Conservation (phyloP, 2,113 vertebrate genomes). For the Megaceryle torquata region DNA sequence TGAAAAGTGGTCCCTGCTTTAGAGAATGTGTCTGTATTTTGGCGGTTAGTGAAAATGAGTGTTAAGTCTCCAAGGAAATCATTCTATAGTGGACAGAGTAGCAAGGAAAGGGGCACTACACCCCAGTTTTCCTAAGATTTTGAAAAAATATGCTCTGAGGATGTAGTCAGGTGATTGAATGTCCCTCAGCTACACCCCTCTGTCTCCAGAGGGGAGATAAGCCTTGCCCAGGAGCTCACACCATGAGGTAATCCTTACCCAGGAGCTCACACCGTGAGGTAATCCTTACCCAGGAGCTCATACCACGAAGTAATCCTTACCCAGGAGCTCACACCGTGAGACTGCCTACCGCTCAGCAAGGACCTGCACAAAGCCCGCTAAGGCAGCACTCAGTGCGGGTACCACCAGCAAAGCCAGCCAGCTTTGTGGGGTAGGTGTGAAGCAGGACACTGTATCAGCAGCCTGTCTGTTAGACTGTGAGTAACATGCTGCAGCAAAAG, state of each 20-base stretch:
- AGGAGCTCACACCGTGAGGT: neutral
- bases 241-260: neutral
- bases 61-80: neutral
- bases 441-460: rapidly evolving
- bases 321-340: neutral
- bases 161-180: rapidly evolving
- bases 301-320: neutral
- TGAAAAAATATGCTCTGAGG: neutral
- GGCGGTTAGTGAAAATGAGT: neutral
- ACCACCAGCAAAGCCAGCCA: rapidly evolving
- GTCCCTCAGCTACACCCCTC: neutral
- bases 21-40: neutral
- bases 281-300: neutral
- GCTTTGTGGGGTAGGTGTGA: rapidly evolving
- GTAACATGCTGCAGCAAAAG: rapidly evolving
- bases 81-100: neutral
- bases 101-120: neutral
- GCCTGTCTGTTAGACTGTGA: neutral
- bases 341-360: neutral
- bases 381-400: neutral
- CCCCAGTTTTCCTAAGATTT: neutral
- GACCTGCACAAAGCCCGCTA: neutral
- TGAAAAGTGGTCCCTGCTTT: neutral
- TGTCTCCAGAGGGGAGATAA: neutral
- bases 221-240: neutral